Evolutionary conservation across 1,140 invertebrate genomes (phyloP), one percentile per base, ranked within the genome.

Genomic region (Armadillidium nasatum): DNA sequence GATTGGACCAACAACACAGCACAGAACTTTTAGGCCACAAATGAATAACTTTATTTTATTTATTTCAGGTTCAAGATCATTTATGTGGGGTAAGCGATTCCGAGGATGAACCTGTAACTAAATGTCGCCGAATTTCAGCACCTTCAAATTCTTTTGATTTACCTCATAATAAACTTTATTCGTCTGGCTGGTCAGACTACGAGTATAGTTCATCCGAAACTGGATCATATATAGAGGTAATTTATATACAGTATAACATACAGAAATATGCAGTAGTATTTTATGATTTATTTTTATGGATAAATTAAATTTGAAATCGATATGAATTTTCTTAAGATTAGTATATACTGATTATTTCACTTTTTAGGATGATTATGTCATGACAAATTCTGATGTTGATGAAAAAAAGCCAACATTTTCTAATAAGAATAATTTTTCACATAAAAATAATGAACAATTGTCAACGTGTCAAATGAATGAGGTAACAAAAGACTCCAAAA

Each of bases 51-150:
- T 33, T n/a, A n/a, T n/a, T 33, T 33, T 33, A 33, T 75, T 73
- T 45, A 19, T 76, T 60, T n/a, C 78, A 78, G 80, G 76, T 76
- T 21, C 75, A 76, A 46, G 50, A 67, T 7, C 76, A 75, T 45
- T 74, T 76, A 7, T 76, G 72, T 19, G 84, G 72, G 84, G 87
- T 85, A 85, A 83, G 81, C 77, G 81, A 21, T 71, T 82, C 76
- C 83, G 89, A 90, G 85, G 89, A 91, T 84, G 90, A 90, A 82
- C 90, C 90, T 45, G 88, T 89, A 50, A 86, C 87, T 76, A 91
- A 91, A 82, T 89, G 89, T 69, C 79, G 79, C 33, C 75, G 79
- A 11, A 68, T 80, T 70, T 79, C 82, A 77, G 71, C 79, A 7
- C 77, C 80, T 6, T 79, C 78, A 10, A 15, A 15, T 19, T 60